phyloP scores from a whole-genome alignment of 2,797 vertebrate species.

The Acanthurus leucopareius region DNA sequence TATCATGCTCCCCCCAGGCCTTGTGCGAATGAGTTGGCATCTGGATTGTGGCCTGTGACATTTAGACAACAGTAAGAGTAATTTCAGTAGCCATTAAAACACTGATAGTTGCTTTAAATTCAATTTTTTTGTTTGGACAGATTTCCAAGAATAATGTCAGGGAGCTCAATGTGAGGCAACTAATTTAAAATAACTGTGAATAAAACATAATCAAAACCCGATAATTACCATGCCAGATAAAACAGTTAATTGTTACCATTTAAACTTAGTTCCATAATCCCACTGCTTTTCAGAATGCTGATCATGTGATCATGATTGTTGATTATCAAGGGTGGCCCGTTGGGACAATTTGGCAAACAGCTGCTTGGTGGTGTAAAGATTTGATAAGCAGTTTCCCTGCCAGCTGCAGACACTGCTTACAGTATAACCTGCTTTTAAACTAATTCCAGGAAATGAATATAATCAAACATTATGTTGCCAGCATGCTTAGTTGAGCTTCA shows the following conservation, averaged over 20 bases:
- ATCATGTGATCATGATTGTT: slow-evolving; percentile 50
- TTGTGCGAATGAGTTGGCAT: slow-evolving; percentile 66
- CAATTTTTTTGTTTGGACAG: slow-evolving; percentile 38
- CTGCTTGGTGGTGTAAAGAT: slow-evolving; percentile 60
- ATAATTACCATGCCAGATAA: slow-evolving; percentile 20
- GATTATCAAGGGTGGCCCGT: slow-evolving; percentile 42
- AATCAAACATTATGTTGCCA: slow-evolving; percentile 32
- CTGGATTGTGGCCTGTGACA: slow-evolving; percentile 83
- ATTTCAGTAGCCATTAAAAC: slow-evolving; percentile 75
- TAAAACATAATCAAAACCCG: slow-evolving; percentile 34
- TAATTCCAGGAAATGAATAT: slow-evolving; percentile 29
- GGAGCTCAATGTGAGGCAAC: slow-evolving; percentile 11
- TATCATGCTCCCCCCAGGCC: slow-evolving; percentile 74
- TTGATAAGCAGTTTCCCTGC: slow-evolving; percentile 52
- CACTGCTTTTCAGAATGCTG: slow-evolving; percentile 30
- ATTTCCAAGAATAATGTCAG: slow-evolving; percentile 40
- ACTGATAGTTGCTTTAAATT: slow-evolving; percentile 61
- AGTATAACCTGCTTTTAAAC: slow-evolving; percentile 34
- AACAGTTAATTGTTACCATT: slow-evolving; percentile 32
- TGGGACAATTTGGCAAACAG: slow-evolving; percentile 59
- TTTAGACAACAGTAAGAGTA: slow-evolving; percentile 83
- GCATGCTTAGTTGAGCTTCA: slow-evolving; percentile 20
- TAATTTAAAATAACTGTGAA: slow-evolving; percentile 17
- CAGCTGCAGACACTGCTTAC: slow-evolving; percentile 52
- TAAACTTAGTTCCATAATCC: slow-evolving; percentile 13